These are phyloP conservation scores for Pedionomus torquatus DNA, from an alignment of 2,113 vertebrate genomes.

Conservation along the genomic window DNA sequence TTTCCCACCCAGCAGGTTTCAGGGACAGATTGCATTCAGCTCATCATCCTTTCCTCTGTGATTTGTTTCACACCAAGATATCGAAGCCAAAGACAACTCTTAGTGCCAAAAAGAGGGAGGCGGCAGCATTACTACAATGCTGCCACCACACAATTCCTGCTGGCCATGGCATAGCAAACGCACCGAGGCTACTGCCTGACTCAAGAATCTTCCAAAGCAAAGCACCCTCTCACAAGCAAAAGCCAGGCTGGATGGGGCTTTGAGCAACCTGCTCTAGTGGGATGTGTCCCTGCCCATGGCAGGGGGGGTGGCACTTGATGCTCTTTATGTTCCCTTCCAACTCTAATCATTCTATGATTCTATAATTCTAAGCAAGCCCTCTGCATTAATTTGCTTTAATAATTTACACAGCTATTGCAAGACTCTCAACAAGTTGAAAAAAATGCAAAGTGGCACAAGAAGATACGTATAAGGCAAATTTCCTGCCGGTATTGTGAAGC, in stretches of 20 bases:
- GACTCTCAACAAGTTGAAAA: not conserved
- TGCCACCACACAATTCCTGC: not conserved
- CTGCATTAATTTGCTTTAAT: not conserved
- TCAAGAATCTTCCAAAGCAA: not conserved
- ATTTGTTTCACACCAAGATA: not conserved
- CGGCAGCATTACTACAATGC: not conserved
- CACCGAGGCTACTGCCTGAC: not conserved
- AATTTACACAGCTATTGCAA: not conserved
- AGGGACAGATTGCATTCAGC: no score
- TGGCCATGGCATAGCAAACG: not conserved
- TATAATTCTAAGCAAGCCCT: not conserved
- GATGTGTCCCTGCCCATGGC: no score
- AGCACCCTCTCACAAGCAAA: not conserved
- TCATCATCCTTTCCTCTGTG: not conserved
- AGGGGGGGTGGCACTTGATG: no score
- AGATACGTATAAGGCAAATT: not conserved
- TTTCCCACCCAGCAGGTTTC: not conserved
- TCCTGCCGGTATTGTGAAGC: not conserved
- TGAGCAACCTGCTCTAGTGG: no score
- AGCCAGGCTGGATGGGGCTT: no score
- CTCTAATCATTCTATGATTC: no score
- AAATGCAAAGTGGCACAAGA: not conserved
- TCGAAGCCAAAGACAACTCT: not conserved
- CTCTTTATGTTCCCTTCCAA: no score
- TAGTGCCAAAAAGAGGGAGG: not conserved